Base-by-base conservation (phyloP, 2,888 invertebrate genomes). In the Xestia xanthographa region DNA sequence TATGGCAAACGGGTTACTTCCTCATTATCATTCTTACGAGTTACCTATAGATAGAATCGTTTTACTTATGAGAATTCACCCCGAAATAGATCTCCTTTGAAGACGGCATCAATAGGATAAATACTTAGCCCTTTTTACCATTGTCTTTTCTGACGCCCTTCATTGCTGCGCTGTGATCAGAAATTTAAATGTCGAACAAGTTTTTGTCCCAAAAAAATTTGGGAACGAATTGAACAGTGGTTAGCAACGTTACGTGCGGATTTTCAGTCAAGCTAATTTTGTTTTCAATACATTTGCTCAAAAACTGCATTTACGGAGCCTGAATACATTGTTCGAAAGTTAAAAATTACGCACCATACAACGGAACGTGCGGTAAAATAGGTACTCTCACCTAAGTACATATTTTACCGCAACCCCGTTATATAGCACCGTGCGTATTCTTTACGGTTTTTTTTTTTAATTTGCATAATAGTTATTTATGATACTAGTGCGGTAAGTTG, bases 11-110 rank as follows among this genome's bases (percentile, higher is more conserved):
- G 71, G 71, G 74, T 74, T 74, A 72, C 56, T 74, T 70, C 67
- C 63, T 71, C 58, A 79, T 82, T 79, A 74, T 56, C 63, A 74
- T 73, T 70, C 34, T 60, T 58, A 66, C 50, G 58, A 66, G 26
- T 58, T 34, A 50, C 20, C 43, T n/a, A 43, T 38, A 58, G 26
- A 34, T n/a, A 26, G 43, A 38, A n/a, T 50, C 43, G 56, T 65
- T 48, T 77, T 56, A 56, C 11, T 9, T 48, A 48, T 41, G 38
- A 48, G 58, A n/a, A 74, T 41, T 74, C 48, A 48, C 12, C 48
- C 20, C 26, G 29, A 60, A 62, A 11, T 38, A 2, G 45, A 58
- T 26, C 9, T 60, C 3, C n/a, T 45, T 63, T 63, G 41, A 12
- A 22, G 26, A 34, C 14, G 41, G 34, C 34, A 43, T 75, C 11